These are phyloP conservation scores for Entomobrya proxima DNA, from an alignment of 2,888 invertebrate species.

Conservation along the genomic window DNA sequence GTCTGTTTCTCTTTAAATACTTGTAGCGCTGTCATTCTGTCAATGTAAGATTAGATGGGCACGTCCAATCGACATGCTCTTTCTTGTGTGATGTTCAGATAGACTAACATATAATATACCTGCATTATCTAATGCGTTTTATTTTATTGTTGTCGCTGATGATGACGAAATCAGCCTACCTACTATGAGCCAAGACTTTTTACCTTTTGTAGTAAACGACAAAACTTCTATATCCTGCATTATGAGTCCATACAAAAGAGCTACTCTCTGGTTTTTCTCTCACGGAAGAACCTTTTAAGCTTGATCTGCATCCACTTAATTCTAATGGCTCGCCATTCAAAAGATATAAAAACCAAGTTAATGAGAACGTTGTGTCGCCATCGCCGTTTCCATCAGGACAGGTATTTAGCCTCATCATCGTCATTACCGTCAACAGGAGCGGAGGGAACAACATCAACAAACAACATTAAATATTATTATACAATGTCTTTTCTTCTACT, in stretches of 20 bases:
- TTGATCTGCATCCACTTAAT: constrained; percentile 68
- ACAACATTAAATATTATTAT: constrained; percentile 54
- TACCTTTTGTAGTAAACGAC: background rate
- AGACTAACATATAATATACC: background rate
- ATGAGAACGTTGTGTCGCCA: constrained; percentile 64
- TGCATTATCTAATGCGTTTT: background rate
- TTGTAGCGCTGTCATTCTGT: constrained; percentile 60
- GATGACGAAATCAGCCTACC: constrained; percentile 50
- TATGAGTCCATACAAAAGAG: background rate
- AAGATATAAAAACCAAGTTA: constrained; percentile 53
- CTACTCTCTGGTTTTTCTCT: background rate
- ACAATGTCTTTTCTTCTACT: background rate
- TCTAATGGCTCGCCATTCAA: constrained; percentile 61
- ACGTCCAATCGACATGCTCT: constrained; percentile 61
- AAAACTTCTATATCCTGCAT: background rate
- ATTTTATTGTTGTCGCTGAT: background rate
- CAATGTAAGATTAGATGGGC: constrained; percentile 64
- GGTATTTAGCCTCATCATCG: constrained; percentile 40
- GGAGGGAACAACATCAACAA: constrained; percentile 12
- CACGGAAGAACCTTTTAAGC: constrained; percentile 58
- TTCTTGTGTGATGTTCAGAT: constrained; percentile 42
- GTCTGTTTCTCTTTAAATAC: constrained; percentile 58
- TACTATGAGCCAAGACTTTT: background rate
- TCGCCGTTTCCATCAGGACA: constrained; percentile 56
- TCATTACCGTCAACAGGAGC: constrained; percentile 53